Evolutionary conservation across 2,113 vertebrate genomes (phyloP), one percentile per base, ranked within the genome.

Genomic region (Trematocara zebra): DNA sequence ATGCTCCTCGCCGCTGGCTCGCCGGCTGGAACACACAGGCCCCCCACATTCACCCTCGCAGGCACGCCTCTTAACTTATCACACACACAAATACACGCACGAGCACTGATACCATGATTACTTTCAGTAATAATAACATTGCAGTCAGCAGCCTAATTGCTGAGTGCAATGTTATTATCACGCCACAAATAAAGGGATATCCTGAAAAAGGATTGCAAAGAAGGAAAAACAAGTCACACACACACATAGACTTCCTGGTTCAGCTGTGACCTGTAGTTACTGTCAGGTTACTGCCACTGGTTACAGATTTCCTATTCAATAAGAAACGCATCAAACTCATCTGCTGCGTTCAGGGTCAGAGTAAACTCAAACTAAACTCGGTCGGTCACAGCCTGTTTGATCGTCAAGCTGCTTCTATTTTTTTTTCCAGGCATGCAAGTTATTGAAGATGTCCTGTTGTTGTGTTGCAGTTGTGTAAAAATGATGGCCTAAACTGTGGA

Each of bases 1-100:
- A 95, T 89, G 91, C 88, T 86, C 85, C 86, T 85, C 51, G 91
- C 92, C 72, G 49, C 92, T 92, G 90, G 91, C 92, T 91, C 87
- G 78, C 90, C 83, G 86, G 91, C 91, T 94, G 91, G 89, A 94
- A 87, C 89, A 76, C 83, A 64, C 87, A 87, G 90, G 79, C 87
- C 91, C 89, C 89, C 85, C 86, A 61, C 91, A 82, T 85, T 88
- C 87, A 33, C 42, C 86, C 88, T 84, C 3, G 31, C 33, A 83
- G 86, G 33, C 90, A 61, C 81, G 83, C 87, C 80, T 81, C 57
- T 80, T 18, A 42, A 64, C 52, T 69, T 79, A 47, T 23, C 81
- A 35, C 80, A 84, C 61, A 78, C 31, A 61, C 35, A 80, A 18
- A 8, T 35, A 35, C 78, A 44, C 59, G 67, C 61, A 81, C 15